Base-by-base conservation (phyloP, 1,140 invertebrate genomes). In the Planococcus citri region DNA sequence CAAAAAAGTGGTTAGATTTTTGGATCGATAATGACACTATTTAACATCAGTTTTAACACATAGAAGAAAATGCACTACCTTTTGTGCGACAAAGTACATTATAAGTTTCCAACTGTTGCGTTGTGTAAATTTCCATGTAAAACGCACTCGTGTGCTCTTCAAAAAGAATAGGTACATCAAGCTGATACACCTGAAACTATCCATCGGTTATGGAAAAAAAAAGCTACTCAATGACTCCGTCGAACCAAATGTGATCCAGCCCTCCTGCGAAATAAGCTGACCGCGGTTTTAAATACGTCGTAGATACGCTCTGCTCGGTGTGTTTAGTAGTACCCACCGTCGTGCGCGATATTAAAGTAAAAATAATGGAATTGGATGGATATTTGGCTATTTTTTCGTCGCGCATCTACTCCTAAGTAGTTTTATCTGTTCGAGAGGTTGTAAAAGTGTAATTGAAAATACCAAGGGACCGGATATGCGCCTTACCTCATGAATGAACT, bases 391-490 rank as follows among this genome's bases (percentile, higher is more conserved):
- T 51, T 51, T 51, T 51, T 51, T n/a, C 41, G 33, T 8, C 12
- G 41, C 4, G 17, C 29, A 33, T 33, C 41, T 51, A 51, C 33
- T 6, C 33, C 41, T 51, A 51, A 51, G 41, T 51, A 51, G 41
- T 51, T 51, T 51, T 51, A 51, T 51, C 41, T 51, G 41, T 51
- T 51, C 29, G 29, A n/a, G 2, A n/a, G 6, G 41, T 51, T 51
- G 41, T 51, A 51, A 51, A 51, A 51, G 17, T 51, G 41, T 51
- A 51, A 51, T 51, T 51, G 41, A 51, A 51, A 51, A 51, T 51
- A 51, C 41, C 41, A n/a, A 51, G 41, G 41, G 41, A 51, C 41
- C 41, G 41, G 41, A 51, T 51, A 51, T 51, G 41, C 41, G 41
- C 41, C 41, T 51, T 51, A 51, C 41, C 41, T 51, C 41, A 51